Percentiles rank a stretch among this genome's conserved stretches.
These are phyloP conservation scores for Hemichromis elongatus DNA, from an alignment of 2,113 vertebrate genomes.

Conservation along the genomic window DNA sequence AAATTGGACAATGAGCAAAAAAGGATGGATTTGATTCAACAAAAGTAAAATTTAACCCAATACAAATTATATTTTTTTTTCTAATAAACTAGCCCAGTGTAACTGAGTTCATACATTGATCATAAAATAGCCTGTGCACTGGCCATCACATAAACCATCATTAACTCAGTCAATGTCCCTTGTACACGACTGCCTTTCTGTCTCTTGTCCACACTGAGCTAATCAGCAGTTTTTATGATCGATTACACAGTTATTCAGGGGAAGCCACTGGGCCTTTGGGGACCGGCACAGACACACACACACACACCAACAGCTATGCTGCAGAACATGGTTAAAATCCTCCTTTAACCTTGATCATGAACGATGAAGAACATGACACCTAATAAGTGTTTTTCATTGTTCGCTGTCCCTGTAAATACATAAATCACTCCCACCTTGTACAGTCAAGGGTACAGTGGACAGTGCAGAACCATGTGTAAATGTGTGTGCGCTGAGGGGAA, in stretches of 20 bases:
- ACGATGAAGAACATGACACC: constrained; percentile 59
- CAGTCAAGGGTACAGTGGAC: constrained; percentile 52
- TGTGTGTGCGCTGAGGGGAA: not conserved
- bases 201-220: constrained; percentile 50
- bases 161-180: constrained; percentile 66
- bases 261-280: constrained; percentile 51
- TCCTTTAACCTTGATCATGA: constrained; percentile 64
- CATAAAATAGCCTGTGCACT: constrained; percentile 25
- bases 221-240: constrained; percentile 71
- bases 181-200: constrained; percentile 39
- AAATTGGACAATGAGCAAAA: not conserved
- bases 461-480: not conserved
- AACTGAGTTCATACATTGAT: constrained; percentile 24
- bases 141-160: constrained; percentile 45
- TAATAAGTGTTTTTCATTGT: constrained; percentile 68
- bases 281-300: constrained; percentile 8
- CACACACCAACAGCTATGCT: not conserved
- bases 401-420: constrained; percentile 56
- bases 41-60: not conserved
- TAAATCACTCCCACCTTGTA: constrained; percentile 48
- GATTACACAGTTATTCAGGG: constrained; percentile 63
- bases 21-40: not conserved
- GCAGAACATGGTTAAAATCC: constrained; percentile 52
- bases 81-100: not conserved
- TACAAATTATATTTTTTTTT: not conserved